These are phyloP conservation scores for Capitella teleta DNA, from an alignment of 1,140 invertebrate species.

Conservation along the genomic window DNA sequence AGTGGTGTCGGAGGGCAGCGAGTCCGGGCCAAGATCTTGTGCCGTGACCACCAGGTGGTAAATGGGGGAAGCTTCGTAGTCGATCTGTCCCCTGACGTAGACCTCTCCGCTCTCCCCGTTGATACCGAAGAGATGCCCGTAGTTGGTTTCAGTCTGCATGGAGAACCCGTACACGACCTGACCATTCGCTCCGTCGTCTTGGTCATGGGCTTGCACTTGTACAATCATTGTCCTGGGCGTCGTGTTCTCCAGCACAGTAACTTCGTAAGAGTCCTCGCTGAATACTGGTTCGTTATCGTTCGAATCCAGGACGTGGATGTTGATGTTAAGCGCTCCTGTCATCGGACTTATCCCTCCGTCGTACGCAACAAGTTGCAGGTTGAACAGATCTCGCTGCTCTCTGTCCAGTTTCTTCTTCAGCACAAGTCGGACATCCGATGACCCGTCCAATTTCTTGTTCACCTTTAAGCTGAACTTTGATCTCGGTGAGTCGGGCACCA, in stretches of 20 bases:
- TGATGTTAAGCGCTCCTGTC: slow-evolving; percentile 3
- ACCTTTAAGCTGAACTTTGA: not conserved
- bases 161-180: slow-evolving; percentile 6
- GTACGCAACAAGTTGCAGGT: slow-evolving; percentile 1
- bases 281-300: slow-evolving; percentile 13
- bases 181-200: slow-evolving; percentile 7
- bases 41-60: slow-evolving; percentile 7
- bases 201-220: slow-evolving; percentile 9
- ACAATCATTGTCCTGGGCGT: not conserved
- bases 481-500: not conserved
- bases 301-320: slow-evolving; percentile 10
- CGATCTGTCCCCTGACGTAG: not conserved
- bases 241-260: slow-evolving; percentile 5
- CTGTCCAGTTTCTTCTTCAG: slow-evolving; percentile 10
- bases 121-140: slow-evolving; percentile 6
- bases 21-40: slow-evolving; percentile 3
- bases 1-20: not conserved
- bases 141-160: not conserved
- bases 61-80: slow-evolving; percentile 1
- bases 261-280: slow-evolving; percentile 2
- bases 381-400: slow-evolving; percentile 1
- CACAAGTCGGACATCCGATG: slow-evolving; percentile 6
- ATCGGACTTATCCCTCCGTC: slow-evolving; percentile 1
- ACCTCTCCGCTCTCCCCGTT: slow-evolving; percentile 5
- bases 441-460: not conserved